Evolutionary conservation across 1,140 invertebrate species (phyloP).

Genomic region (Aphaenogaster floridana): DNA sequence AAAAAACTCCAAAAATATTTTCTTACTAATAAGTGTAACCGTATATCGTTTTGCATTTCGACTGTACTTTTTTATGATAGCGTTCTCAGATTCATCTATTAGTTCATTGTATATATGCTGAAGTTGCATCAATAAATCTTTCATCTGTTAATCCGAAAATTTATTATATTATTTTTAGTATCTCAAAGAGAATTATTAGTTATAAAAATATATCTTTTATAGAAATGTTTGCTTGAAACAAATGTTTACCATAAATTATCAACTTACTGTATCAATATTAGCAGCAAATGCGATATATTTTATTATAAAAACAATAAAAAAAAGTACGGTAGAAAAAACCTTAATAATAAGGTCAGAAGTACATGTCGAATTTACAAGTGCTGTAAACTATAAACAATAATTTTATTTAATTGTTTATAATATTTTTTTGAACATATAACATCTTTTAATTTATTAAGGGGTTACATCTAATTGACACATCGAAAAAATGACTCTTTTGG

Average conservation of each 20-base stretch:
- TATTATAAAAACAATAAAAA: neutral
- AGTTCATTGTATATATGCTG: neutral
- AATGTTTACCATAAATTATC: neutral
- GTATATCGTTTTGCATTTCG: neutral
- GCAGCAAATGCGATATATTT: neutral
- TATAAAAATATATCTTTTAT: neutral
- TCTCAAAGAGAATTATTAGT: neutral
- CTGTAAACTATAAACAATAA: neutral
- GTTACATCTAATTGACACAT: too few relatives aligned
- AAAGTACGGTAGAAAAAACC: neutral
- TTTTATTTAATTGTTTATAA: neutral
- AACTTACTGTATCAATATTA: constrained; percentile 1
- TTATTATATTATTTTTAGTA: neutral
- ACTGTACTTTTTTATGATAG: neutral
- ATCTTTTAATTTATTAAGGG: neutral
- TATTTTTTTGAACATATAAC: neutral
- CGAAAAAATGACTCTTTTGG: too few relatives aligned
- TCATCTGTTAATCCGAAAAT: neutral
- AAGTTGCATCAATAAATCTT: constrained; percentile 27
- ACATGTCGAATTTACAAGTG: neutral
- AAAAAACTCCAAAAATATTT: neutral
- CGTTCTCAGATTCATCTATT: neutral
- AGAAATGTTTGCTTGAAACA: too few relatives aligned
- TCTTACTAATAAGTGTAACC: neutral
- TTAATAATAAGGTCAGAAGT: neutral